phyloP scores from a whole-genome alignment of 2,797 vertebrate genomes.

The Poeciliopsis gracilis region DNA sequence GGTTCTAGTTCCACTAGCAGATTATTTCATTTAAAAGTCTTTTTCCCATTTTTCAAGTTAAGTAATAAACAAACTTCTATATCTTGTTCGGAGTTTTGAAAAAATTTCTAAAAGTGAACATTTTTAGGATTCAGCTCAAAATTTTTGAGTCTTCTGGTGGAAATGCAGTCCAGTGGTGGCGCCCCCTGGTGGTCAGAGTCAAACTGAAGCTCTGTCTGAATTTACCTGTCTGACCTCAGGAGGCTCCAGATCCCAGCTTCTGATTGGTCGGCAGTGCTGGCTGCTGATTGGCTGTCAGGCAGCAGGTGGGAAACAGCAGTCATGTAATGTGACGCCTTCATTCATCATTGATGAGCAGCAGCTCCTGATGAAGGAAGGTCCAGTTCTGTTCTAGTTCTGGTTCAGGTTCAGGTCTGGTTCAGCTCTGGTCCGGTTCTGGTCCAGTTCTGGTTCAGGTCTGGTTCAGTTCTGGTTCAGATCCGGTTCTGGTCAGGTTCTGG shows the following conservation, averaged over 20 bases:
- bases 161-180: not conserved
- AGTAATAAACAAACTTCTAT: no score
- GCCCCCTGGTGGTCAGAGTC: not conserved
- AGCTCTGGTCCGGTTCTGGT: conserved; percentile 5
- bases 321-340: conserved; percentile 30
- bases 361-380: not conserved
- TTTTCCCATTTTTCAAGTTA: no score
- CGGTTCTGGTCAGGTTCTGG: not conserved
- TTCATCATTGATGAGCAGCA: conserved; percentile 49
- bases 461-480: not conserved
- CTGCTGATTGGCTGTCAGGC: conserved; percentile 43
- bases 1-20: no score
- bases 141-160: no score
- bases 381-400: not conserved
- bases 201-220: not conserved
- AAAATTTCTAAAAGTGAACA: no score
- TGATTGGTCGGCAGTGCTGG: not conserved
- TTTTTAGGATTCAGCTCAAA: no score
- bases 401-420: not conserved
- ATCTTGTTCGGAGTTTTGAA: no score
- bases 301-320: conserved; percentile 42
- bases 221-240: not conserved
- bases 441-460: not conserved
- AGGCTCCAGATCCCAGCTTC: not conserved
- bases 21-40: no score